phyloP scores from a whole-genome alignment of 2,113 vertebrate genomes.

The Recurvirostra avosetta region DNA sequence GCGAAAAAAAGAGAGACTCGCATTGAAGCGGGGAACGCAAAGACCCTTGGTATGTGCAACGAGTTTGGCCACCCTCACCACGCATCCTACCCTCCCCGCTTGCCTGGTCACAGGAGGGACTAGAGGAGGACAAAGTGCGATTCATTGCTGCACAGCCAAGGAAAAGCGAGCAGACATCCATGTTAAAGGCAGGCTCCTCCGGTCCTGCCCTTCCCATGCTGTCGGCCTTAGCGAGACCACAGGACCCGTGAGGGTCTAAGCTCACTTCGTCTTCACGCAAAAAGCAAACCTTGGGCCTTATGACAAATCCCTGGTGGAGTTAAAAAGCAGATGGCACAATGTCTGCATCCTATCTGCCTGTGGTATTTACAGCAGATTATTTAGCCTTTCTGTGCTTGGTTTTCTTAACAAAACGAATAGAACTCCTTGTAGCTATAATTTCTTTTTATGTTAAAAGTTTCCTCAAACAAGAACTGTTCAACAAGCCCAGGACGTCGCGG shows the following conservation, averaged over 20 bases:
- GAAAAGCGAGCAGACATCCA: neutral
- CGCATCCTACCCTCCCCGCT: neutral
- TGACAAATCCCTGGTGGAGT: neutral
- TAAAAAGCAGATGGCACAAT: neutral
- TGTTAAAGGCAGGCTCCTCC: neutral
- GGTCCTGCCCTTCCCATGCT: neutral
- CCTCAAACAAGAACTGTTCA: neutral
- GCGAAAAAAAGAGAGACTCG: neutral
- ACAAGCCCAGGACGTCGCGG: neutral
- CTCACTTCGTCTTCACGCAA: fast-evolving
- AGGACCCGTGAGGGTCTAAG: neutral
- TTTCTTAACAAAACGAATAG: neutral
- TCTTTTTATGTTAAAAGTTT: neutral
- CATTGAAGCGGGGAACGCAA: neutral
- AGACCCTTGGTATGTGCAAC: neutral
- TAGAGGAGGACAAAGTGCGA: neutral
- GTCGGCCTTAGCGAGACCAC: fast-evolving
- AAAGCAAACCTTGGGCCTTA: neutral
- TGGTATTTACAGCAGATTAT: neutral
- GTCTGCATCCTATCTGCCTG: neutral
- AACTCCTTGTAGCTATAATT: neutral
- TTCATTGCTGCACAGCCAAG: neutral
- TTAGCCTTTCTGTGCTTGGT: neutral
- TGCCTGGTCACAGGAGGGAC: neutral
- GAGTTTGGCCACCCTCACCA: neutral